Conservation (phyloP, 2,888 invertebrate genomes). For the Marasmarcha lunaedactyla region DNA sequence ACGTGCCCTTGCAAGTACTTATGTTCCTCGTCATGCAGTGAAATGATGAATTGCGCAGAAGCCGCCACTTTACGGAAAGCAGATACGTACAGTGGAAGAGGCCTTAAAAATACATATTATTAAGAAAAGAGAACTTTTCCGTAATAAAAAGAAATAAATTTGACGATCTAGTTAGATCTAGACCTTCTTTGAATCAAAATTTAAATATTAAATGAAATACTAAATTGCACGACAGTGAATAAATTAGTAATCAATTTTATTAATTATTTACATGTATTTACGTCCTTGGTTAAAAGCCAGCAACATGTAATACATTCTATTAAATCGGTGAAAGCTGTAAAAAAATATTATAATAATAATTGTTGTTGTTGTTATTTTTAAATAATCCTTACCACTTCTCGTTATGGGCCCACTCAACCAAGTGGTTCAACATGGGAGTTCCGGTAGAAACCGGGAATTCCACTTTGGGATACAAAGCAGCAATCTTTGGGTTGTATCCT, state of each 20-base stretch:
- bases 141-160: too few species aligned
- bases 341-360: too few species aligned
- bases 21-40: conserved; percentile 31
- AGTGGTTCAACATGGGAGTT: conserved; percentile 84
- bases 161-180: too few species aligned
- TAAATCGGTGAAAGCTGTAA: too few species aligned
- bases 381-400: conserved; percentile 75
- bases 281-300: too few species aligned
- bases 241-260: too few species aligned
- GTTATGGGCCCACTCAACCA: conserved; percentile 87
- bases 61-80: conserved; percentile 24
- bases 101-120: conserved; percentile 23
- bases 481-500: conserved; percentile 78
- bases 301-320: too few species aligned
- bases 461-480: conserved; percentile 79
- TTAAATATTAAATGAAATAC: too few species aligned
- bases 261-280: too few species aligned
- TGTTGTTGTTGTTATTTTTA: too few species aligned
- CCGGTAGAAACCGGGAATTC: conserved; percentile 86
- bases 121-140: neutral
- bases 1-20: conserved; percentile 29
- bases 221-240: too few species aligned
- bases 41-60: conserved; percentile 23
- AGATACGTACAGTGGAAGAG: conserved; percentile 22
- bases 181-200: too few species aligned